Evolutionary conservation across 2,888 invertebrate genomes (phyloP), one percentile per base, ranked within the genome.

Genomic region (Sipunculus nudus): DNA sequence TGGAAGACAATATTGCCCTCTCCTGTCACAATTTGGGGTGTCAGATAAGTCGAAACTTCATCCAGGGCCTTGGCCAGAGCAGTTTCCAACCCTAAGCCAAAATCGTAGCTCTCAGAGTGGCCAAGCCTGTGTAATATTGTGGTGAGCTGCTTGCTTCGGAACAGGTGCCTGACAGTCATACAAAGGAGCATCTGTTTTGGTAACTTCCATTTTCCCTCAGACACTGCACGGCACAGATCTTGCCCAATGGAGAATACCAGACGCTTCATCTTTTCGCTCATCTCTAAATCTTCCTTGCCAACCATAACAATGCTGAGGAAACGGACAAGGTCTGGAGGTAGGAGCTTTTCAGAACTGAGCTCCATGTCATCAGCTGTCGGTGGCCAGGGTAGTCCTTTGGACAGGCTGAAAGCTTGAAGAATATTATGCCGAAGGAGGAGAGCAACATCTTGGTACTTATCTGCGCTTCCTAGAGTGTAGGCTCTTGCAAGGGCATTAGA

Each of bases 101-200:
- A 48, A 48, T 52, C 6, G 40, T 39, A 43, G 38, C 41, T 35
- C 52, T 31, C 52, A 43, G 23, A 52, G 52, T 52, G 52, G 52
- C 52, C 52, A 43, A 52, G 52, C 35, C 52, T 52, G 40, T 52
- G 52, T 25, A 52, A 52, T 25, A 52, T 52, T 16, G 40, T 52
- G 52, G n/a, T 52, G 52, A 52, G 52, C 38, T 52, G 38, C 40
- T 52, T 52, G 31, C 52, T 52, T 52, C 52, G 16, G 29, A 52
- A 52, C 52, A 52, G 40, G 40, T 52, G 29, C 28, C 52, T 52
- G 52, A 52, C 41, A 21, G 41, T 43, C 52, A 52, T 25, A 41
- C 52, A 52, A 39, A 52, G 43, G 21, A 52, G 52, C 19, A 52
- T 39, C n/a, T 52, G 52, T 52, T 52, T 52, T n/a, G 38, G 52